Evolutionary conservation across 2,888 invertebrate genomes (phyloP).

Genomic region (Abscondita cerata): DNA sequence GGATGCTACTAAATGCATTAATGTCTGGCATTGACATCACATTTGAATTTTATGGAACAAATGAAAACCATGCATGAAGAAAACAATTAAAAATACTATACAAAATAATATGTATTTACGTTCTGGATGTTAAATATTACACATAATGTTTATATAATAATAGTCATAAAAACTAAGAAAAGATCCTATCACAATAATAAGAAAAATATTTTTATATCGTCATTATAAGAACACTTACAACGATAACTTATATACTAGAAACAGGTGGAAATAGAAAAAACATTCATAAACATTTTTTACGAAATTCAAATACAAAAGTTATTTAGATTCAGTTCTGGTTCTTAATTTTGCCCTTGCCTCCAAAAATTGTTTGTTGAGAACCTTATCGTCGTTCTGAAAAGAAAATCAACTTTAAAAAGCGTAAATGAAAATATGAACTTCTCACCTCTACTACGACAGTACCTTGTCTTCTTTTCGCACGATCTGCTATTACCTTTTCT

Average conservation of each 20-base stretch:
- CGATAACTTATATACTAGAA: constrained; percentile 13
- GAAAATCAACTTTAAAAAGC: constrained; percentile 40
- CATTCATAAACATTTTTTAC: constrained; percentile 25
- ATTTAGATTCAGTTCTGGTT: constrained; percentile 58
- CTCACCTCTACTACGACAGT: constrained; percentile 49
- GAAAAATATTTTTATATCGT: constrained; percentile 13
- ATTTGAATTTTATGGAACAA: too few species aligned
- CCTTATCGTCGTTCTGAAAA: constrained; percentile 59
- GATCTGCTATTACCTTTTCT: constrained; percentile 68
- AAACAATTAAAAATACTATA: too few species aligned
- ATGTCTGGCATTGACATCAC: too few species aligned
- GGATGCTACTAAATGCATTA: too few species aligned
- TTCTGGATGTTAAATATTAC: not conserved
- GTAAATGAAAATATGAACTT: constrained; percentile 1
- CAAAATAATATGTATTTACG: too few species aligned
- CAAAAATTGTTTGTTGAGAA: constrained; percentile 67
- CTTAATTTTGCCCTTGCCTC: constrained; percentile 70
- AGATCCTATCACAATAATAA: constrained; percentile 30
- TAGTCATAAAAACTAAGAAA: constrained; percentile 17
- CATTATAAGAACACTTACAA: constrained; percentile 18
- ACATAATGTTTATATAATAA: constrained; percentile 15
- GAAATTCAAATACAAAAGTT: constrained; percentile 21
- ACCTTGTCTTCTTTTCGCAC: constrained; percentile 64
- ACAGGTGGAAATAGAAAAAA: constrained; percentile 21
- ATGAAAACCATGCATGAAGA: too few species aligned